A percentile compares a stretch with the other conserved stretches of the same genome.
Evolutionary conservation across 2,797 vertebrate species (phyloP).

Genomic region (Zalophus californianus): DNA sequence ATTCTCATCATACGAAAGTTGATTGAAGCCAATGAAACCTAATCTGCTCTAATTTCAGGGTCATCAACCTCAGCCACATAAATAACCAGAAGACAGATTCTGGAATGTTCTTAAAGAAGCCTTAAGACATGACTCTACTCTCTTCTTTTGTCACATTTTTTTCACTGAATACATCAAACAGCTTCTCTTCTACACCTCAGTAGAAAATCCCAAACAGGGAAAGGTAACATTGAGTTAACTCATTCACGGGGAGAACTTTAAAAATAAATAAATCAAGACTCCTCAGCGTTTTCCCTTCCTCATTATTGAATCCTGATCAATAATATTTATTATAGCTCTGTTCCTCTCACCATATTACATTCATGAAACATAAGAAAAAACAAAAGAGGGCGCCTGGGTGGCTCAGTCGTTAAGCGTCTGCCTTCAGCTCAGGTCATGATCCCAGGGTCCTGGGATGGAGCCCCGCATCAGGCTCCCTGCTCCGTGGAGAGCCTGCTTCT

Average conservation of each 20-base stretch:
- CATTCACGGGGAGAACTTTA: background rate
- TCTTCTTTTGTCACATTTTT: background rate
- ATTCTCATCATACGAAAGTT: constrained; percentile 63
- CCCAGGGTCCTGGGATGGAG: too few species aligned
- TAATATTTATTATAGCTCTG: background rate
- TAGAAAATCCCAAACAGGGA: constrained; percentile 38
- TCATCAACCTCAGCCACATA: background rate
- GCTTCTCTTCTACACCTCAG: background rate
- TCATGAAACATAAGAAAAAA: constrained; percentile 10
- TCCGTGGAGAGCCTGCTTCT: too few species aligned
- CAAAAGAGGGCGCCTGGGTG: background rate
- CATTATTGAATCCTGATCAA: background rate
- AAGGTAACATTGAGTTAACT: constrained; percentile 37
- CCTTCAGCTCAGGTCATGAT: too few species aligned
- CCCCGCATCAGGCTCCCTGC: too few species aligned
- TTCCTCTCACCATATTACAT: constrained; percentile 2
- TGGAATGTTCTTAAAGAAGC: background rate
- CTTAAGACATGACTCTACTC: background rate
- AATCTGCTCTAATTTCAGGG: constrained; percentile 67
- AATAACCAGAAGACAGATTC: background rate
- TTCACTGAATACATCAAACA: constrained; percentile 2
- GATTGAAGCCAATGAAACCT: constrained; percentile 46
- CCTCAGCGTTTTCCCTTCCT: background rate
- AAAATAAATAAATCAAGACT: background rate
- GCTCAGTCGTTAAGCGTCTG: too few species aligned